Conservation (phyloP, 2,888 invertebrate genomes). For the Steinernema scapterisci region DNA sequence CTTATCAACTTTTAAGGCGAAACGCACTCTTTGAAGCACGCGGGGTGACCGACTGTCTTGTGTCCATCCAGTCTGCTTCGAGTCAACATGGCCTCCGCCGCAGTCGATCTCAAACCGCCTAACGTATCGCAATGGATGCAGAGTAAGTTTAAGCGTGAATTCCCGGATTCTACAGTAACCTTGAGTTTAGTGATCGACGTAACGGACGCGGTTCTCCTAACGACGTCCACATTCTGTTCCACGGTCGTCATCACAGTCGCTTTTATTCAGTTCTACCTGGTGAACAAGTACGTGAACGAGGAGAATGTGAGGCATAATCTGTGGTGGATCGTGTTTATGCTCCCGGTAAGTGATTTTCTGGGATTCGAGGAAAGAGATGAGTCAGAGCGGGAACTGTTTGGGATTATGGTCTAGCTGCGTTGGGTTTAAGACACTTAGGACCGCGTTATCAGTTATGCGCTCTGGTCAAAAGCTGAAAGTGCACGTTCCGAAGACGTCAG, state of each 20-base stretch:
- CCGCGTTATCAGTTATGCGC: too few relatives aligned
- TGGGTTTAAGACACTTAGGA: too few relatives aligned
- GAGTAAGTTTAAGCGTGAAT: background rate
- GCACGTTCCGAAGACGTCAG: too few relatives aligned
- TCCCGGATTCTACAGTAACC: background rate
- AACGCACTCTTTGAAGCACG: background rate
- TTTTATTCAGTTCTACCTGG: constrained; percentile 27
- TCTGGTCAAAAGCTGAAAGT: too few relatives aligned
- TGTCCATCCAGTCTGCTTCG: background rate
- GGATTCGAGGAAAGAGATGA: too few relatives aligned
- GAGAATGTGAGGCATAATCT: constrained; percentile 35
- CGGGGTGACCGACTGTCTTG: constrained; percentile 8
- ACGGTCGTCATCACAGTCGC: constrained; percentile 29
- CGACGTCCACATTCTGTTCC: constrained; percentile 28
- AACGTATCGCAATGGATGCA: constrained; percentile 30
- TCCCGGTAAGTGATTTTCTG: constrained; percentile 30
- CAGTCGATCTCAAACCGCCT: constrained; percentile 12
- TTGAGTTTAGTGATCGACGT: constrained; percentile 12
- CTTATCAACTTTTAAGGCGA: constrained; percentile 10
- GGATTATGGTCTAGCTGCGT: background rate
- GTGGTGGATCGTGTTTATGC: constrained; percentile 35
- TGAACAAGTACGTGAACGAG: constrained; percentile 27
- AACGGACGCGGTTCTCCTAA: constrained; percentile 26
- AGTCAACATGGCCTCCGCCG: constrained; percentile 7
- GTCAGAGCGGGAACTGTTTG: too few relatives aligned